These are phyloP conservation scores for Aix galericulata DNA, from an alignment of 2,113 vertebrate genomes.

Conservation along the genomic window DNA sequence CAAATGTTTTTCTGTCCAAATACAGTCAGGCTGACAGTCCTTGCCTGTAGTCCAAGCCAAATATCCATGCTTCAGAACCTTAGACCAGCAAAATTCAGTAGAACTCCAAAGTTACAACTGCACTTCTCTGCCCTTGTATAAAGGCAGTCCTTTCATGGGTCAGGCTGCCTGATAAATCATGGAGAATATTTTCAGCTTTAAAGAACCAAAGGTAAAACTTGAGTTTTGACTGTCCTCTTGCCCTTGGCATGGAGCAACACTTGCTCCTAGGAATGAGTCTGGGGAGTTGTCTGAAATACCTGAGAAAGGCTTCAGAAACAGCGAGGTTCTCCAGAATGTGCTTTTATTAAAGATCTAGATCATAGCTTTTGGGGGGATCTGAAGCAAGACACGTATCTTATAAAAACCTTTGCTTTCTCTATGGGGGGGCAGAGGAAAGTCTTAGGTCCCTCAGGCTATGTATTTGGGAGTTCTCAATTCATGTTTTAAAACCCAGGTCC, in stretches of 20 bases:
- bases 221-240: background rate
- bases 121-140: background rate
- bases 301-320: background rate
- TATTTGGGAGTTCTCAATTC: background rate
- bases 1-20: slow-evolving; percentile 45
- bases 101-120: background rate
- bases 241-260: background rate
- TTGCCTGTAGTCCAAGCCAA: slow-evolving; percentile 14
- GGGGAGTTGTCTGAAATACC: background rate
- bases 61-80: background rate
- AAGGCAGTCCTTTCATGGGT: background rate
- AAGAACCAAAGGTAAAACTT: background rate
- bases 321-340: background rate
- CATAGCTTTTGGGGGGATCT: background rate
- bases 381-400: background rate
- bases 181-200: background rate
- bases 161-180: accelerated
- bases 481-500: background rate
- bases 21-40: background rate
- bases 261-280: background rate
- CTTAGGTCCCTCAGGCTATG: background rate
- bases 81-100: background rate
- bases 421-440: accelerated
- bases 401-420: background rate
- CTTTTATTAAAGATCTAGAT: background rate